Base-by-base conservation (phyloP, 2,113 vertebrate species). In the Empidonax traillii region DNA sequence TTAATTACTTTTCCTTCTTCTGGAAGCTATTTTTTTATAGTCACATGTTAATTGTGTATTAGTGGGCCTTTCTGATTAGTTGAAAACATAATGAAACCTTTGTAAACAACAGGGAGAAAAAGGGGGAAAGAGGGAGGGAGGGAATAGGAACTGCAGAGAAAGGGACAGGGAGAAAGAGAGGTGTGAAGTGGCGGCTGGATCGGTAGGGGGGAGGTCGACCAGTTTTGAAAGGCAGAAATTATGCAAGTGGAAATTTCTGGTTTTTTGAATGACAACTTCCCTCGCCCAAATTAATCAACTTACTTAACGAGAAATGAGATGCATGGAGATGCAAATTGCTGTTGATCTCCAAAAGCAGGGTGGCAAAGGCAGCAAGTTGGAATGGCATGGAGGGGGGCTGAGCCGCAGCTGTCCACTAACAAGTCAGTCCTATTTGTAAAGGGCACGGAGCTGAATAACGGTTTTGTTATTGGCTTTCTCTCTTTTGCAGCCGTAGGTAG, bases 11-110 rank as follows among this genome's bases (percentile, higher is more conserved):
- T 98, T 98, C 97, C 97, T 98, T 98, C 98, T 98, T 98, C 98
- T 98, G 97, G 97, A 98, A 98, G 98, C 98, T 97, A 96, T 98
- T 98, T 98, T 98, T 98, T 98, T 96, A 97, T 98, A 98, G 98
- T 98, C 98, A 98, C 98, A 98, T 98, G 97, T 98, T 98, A 98
- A 98, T 98, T 98, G 98, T 98, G 97, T 98, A 98, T 98, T 98
- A 98, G 98, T 96, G 94, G 97, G 98, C 97, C 96, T 98, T 98
- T 98, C 97, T 98, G 98, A 98, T 98, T 98, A 98, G 98, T 98
- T 98, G 98, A 98, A 98, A 98, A 98, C 98, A 98, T 98, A 98
- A 98, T 98, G 98, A 98, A 98, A 98, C 98, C 98, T 98, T 98
- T 98, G 98, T 98, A 98, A 98, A 98, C 98, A 98, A 98, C 97